These are phyloP conservation scores for Caenorhabditis macrosperma DNA, from an alignment of 2,888 invertebrate species.

Conservation along the genomic window DNA sequence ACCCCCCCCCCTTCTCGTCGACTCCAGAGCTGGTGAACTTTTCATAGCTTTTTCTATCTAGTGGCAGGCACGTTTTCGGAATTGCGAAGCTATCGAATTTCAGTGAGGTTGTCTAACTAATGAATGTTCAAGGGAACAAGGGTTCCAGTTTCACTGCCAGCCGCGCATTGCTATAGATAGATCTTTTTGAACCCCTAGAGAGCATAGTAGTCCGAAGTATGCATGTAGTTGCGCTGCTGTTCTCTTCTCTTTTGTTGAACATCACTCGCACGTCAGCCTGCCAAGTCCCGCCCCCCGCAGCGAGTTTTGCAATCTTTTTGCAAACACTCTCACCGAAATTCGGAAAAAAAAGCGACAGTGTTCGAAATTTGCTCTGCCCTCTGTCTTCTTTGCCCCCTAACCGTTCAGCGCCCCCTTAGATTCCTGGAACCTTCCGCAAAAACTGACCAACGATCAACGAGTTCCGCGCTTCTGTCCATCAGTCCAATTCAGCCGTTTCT, in stretches of 20 bases:
- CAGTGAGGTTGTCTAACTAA: slow-evolving; percentile 50
- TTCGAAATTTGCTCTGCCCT: slow-evolving; percentile 20
- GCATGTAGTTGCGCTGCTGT: slow-evolving; percentile 49
- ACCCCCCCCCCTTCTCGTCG: not conserved
- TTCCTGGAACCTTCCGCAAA: slow-evolving; percentile 8
- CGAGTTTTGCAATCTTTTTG: slow-evolving; percentile 43
- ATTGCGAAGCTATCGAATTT: slow-evolving; percentile 41
- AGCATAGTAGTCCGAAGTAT: slow-evolving; percentile 37
- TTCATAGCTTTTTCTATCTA: slow-evolving; percentile 15
- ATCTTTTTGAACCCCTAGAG: slow-evolving; percentile 55
- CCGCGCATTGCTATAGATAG: slow-evolving; percentile 36
- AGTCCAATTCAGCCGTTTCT: slow-evolving; percentile 24
- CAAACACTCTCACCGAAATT: slow-evolving; percentile 9
- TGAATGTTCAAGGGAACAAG: slow-evolving; percentile 52
- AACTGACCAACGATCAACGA: slow-evolving; percentile 42
- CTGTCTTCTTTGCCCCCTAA: not conserved
- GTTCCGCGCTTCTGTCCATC: slow-evolving; percentile 24
- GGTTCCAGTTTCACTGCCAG: slow-evolving; percentile 49
- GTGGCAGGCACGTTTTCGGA: slow-evolving; percentile 28
- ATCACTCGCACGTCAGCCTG: slow-evolving; percentile 5
- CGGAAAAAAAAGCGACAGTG: slow-evolving; percentile 2
- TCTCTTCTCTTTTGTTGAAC: slow-evolving; percentile 25
- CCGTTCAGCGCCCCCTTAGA: not conserved
- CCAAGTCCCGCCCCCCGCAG: slow-evolving; percentile 35
- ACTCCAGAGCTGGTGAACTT: slow-evolving; percentile 20